These are phyloP conservation scores for Galeruca laticollis DNA, from an alignment of 2,888 invertebrate species.

Conservation along the genomic window DNA sequence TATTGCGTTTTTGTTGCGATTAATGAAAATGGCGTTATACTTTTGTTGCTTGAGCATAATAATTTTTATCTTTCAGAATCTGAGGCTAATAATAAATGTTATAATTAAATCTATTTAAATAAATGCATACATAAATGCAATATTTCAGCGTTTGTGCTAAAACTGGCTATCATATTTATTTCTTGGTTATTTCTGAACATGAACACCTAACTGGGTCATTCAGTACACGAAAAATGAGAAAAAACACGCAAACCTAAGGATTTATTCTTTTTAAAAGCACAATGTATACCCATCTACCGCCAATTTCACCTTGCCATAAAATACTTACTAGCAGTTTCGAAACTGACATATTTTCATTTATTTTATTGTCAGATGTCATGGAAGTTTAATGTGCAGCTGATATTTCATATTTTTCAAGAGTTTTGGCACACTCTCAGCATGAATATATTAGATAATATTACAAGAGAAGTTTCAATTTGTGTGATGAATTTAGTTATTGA, in stretches of 20 bases:
- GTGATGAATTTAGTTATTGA: no score
- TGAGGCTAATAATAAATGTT: neutral
- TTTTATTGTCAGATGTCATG: neutral
- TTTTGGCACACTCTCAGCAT: no score
- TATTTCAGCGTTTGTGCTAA: slow-evolving; percentile 16
- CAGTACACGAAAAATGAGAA: slow-evolving; percentile 38
- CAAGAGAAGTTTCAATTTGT: no score
- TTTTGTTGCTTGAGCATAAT: neutral
- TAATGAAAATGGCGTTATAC: no score
- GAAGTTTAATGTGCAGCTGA: neutral
- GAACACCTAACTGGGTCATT: slow-evolving; percentile 34
- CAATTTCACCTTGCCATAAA: slow-evolving; percentile 27
- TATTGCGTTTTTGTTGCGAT: no score
- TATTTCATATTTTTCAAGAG: no score
- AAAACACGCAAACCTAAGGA: slow-evolving; percentile 40
- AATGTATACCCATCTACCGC: slow-evolving; percentile 14
- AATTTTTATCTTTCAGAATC: neutral
- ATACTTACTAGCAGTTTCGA: slow-evolving; percentile 5
- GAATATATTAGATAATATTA: no score
- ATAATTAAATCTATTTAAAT: slow-evolving; percentile 13
- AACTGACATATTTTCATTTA: slow-evolving; percentile 13
- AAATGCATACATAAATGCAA: neutral
- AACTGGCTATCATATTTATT: slow-evolving; percentile 20
- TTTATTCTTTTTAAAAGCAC: slow-evolving; percentile 36
- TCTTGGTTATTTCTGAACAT: slow-evolving; percentile 38